Percentiles rank a stretch among this genome's conserved stretches.
Evolutionary conservation across 2,888 invertebrate genomes (phyloP).

Genomic region (Sphaeridia pumilis): DNA sequence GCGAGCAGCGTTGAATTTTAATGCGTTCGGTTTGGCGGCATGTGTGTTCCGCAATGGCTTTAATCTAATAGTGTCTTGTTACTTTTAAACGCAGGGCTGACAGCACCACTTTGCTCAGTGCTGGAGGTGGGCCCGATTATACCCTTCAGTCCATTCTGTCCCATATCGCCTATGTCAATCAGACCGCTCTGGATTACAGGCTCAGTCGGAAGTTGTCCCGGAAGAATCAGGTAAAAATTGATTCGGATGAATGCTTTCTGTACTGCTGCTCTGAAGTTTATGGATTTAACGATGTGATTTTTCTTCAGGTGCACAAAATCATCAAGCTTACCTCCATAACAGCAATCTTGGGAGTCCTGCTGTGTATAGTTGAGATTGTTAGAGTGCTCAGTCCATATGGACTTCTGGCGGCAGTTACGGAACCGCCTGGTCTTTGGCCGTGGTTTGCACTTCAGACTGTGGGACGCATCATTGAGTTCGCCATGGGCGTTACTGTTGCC

Average conservation of each 20-base stretch:
- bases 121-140: constrained; percentile 36
- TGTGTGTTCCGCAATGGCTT: too few species aligned
- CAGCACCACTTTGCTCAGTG: constrained; percentile 25
- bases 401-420: constrained; percentile 36
- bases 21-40: too few species aligned
- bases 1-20: too few species aligned
- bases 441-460: constrained; percentile 49
- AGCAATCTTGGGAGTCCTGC: constrained; percentile 45
- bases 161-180: constrained; percentile 47
- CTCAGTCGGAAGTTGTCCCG: constrained; percentile 35
- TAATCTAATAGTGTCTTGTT: too few species aligned
- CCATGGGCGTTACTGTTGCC: constrained; percentile 45
- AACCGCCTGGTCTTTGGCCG: constrained; percentile 43
- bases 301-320: constrained; percentile 43
- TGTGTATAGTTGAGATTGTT: constrained; percentile 44
- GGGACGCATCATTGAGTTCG: constrained; percentile 40
- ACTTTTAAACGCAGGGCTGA: too few species aligned
- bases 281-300: constrained; percentile 21
- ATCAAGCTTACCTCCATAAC: constrained; percentile 46
- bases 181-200: constrained; percentile 39
- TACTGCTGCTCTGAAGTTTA: neutral
- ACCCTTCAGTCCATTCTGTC: constrained; percentile 46
- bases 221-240: constrained; percentile 37
- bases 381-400: constrained; percentile 47
- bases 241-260: neutral